A percentile compares a stretch with the other conserved stretches of the same genome.
Evolutionary conservation across 2,113 vertebrate genomes (phyloP).

Genomic region (Cyphomyrus plagiostoma): DNA sequence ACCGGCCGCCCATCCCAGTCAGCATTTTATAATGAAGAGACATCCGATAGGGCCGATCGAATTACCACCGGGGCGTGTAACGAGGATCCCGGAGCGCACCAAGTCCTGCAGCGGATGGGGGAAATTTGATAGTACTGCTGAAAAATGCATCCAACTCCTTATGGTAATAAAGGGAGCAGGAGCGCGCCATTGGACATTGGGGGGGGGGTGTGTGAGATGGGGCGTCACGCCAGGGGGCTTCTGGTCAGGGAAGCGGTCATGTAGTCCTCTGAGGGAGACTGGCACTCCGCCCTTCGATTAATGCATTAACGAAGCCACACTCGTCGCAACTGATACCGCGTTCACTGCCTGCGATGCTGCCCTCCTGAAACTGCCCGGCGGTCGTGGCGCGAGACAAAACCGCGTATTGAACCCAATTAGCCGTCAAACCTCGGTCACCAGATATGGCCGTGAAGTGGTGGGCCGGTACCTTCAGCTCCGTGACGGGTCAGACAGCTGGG

Average conservation of each 20-base stretch:
- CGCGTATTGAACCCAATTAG: not conserved
- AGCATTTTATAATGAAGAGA: constrained; percentile 9
- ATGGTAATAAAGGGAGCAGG: not conserved
- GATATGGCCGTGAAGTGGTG: not conserved
- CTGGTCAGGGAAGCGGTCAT: not conserved
- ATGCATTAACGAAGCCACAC: not conserved
- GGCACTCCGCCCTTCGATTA: not conserved
- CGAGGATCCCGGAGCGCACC: not conserved
- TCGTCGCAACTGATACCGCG: not conserved
- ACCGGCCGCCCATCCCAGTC: not conserved
- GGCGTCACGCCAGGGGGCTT: not conserved
- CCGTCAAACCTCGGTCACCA: not conserved
- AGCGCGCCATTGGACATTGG: not conserved
- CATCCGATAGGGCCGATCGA: not conserved
- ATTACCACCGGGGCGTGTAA: not conserved
- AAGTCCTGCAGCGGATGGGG: no score
- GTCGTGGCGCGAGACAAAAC: no score
- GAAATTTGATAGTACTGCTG: not conserved
- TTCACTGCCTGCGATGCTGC: not conserved
- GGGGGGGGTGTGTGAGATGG: not conserved
- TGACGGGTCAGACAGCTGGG: not conserved
- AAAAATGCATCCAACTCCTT: not conserved
- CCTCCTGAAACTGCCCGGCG: not conserved
- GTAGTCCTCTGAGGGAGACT: not conserved
- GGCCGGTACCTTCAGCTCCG: not conserved